These are phyloP conservation scores for Mus musculus DNA, from an alignment of 2,113 vertebrate genomes.

Conservation along the genomic window GRCm39 chr4:42979001-42979500, in stretches of 20 bases:
- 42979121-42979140: too few species aligned
- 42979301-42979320: not conserved
- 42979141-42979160: too few species aligned
- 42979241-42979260: not conserved
- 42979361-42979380: not conserved
- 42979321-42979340: not conserved
- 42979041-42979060: too few species aligned
- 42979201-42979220: not conserved
- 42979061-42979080: too few species aligned
- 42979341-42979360: not conserved
- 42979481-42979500: not conserved
- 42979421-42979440: slow-evolving; percentile 7
- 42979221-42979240: not conserved
- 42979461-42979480: not conserved
- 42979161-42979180: too few species aligned
- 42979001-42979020: too few species aligned
- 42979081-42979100: too few species aligned
- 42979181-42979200: not conserved
- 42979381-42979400: not conserved
- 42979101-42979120: too few species aligned
- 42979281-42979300: not conserved
- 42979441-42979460: not conserved
- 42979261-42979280: not conserved
- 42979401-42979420: not conserved
- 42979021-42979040: too few species aligned